A percentile compares a stretch with the other conserved stretches of the same genome.
Conservation (phyloP, 1,140 invertebrate genomes). For the Potamilus streckersoni region DNA sequence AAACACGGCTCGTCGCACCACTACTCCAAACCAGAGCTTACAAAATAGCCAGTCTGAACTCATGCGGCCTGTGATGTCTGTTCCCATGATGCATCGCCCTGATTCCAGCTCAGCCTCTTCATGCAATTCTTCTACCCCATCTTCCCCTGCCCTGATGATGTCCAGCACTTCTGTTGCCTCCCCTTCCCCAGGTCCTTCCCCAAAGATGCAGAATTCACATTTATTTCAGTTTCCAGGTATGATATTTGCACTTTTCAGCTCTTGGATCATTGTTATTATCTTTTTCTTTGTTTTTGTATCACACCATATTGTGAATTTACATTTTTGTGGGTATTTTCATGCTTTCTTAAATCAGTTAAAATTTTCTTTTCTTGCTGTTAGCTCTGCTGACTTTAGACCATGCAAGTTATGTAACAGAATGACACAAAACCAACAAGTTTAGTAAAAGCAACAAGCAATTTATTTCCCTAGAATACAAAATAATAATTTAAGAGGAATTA, state of each 20-base stretch:
- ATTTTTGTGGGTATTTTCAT: too few species aligned
- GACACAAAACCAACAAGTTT: too few species aligned
- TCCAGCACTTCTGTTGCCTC: conserved; percentile 48
- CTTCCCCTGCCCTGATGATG: conserved; percentile 81
- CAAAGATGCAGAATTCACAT: conserved; percentile 72
- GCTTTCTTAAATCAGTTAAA: too few species aligned
- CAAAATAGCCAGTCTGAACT: conserved; percentile 1
- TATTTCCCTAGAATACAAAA: too few species aligned
- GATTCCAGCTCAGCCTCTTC: conserved; percentile 95
- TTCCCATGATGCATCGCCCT: conserved; percentile 54
- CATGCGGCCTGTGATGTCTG: background rate
- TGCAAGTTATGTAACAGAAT: too few species aligned
- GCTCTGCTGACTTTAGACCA: too few species aligned
- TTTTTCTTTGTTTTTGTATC: too few species aligned
- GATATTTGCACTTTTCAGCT: conserved; percentile 2
- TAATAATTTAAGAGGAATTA: too few species aligned
- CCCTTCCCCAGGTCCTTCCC: conserved; percentile 55
- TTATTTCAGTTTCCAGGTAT: conserved; percentile 87
- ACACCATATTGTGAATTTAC: background rate
- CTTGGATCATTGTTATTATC: background rate
- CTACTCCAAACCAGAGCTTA: background rate
- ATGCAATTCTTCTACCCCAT: conserved; percentile 95
- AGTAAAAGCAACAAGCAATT: too few species aligned
- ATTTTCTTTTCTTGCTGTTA: too few species aligned
- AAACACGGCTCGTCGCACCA: conserved; percentile 10